Percentiles rank a stretch among this genome's conserved stretches.
Evolutionary conservation across 2,888 invertebrate genomes (phyloP).

Genomic region (Diaphora mendica): DNA sequence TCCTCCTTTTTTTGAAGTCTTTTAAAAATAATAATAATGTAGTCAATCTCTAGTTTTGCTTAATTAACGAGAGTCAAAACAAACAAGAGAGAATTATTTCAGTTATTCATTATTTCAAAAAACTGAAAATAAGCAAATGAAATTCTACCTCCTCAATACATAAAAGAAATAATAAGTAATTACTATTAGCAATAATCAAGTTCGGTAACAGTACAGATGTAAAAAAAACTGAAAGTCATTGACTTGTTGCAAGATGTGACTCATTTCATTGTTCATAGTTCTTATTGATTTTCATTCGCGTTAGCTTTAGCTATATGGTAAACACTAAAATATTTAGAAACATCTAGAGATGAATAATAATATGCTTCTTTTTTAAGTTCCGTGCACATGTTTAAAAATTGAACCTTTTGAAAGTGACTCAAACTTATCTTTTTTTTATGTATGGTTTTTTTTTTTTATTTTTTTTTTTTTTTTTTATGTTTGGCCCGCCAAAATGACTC

Average conservation of each 20-base stretch:
- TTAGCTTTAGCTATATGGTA: background rate
- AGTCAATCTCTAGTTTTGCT: no score
- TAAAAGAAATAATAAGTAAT: background rate
- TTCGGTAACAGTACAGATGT: background rate
- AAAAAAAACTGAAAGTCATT: conserved; percentile 14
- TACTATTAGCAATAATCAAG: background rate
- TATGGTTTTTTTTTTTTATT: no score
- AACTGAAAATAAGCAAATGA: background rate
- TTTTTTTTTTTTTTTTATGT: no score
- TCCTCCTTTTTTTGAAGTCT: no score
- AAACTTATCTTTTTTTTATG: no score
- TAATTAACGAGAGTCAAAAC: background rate
- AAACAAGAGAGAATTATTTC: background rate
- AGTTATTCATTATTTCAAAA: background rate
- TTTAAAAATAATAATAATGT: no score
- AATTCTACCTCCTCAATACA: no score
- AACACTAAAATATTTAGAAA: background rate
- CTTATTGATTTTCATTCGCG: conserved; percentile 12
- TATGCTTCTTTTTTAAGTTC: background rate
- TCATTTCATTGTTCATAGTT: conserved; percentile 19
- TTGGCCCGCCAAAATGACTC: no score
- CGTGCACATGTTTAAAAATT: no score
- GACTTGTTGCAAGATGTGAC: conserved; percentile 10
- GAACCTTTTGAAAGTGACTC: no score
- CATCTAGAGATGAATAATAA: background rate